Base-by-base conservation (phyloP, 2,113 vertebrate genomes). In the Hypomesus transpacificus region DNA sequence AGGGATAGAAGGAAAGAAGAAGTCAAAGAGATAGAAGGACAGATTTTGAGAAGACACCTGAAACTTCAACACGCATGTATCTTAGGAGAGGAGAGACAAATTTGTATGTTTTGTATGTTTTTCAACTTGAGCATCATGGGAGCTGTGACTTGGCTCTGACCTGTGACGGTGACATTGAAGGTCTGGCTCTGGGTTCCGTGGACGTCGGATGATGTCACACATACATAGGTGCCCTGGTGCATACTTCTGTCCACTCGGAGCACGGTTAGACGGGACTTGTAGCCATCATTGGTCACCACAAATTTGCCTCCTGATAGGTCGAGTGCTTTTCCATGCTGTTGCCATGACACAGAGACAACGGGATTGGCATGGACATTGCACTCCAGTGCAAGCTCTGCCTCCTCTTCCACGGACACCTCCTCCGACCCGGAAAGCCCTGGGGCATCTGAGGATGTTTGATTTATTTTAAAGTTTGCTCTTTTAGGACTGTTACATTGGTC, bases 361-460 rank as follows among this genome's bases (percentile, higher is more conserved):
- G 92, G 92, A 73, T 90, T 84, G 77, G 91, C 87, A 20, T 4
- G 58, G 56, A 84, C 75, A 52, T 89, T 71, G 57, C 92, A 93
- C 18, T 1, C 52, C 71, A 93, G 77, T 54, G 70, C 50, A 1
- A 90, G 58, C 1, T 39, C 24, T 0, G 61, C 75, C 13, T 68
- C 75, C 5, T 87, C 80, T 63, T 91, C 91, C 14, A 87, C 68
- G 1, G 2, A 4, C 7, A 91, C 16, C 0, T 87, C 53, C 66
- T 87, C 87, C 8, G 65, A 70, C 0, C 77, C 87, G 16, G 75
- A 85, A 13, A 87, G 64, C 14, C 78, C 16, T 2, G 92, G 89
- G 7, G 50, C 26, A 66, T 87, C 92, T 93, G 78, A 26, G 53
- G 11, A 62, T 56, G 2, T 64, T 16, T 74, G 31, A 62, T 20